A percentile compares a stretch with the other conserved stretches of the same genome.
These are phyloP conservation scores for Spinus olivaceus DNA, from an alignment of 2,797 vertebrate genomes.

Conservation along the genomic window DNA sequence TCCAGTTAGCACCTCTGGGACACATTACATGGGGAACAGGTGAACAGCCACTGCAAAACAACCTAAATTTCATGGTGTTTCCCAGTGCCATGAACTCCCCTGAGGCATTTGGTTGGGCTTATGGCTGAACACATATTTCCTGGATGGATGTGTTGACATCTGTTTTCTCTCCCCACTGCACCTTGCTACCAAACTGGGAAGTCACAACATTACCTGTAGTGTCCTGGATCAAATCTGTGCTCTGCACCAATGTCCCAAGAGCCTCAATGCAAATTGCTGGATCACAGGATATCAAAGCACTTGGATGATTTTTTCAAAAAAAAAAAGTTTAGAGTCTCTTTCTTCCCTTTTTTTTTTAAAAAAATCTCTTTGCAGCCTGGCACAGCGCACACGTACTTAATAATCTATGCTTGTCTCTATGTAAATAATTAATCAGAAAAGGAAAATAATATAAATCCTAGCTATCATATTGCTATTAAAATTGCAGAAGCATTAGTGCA, in stretches of 20 bases:
- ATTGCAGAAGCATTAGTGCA: constrained; percentile 75
- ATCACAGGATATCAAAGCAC: background rate
- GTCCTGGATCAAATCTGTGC: background rate
- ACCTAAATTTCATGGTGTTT: background rate
- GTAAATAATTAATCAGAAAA: constrained; percentile 87
- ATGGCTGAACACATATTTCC: background rate
- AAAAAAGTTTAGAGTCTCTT: background rate
- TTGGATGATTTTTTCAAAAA: background rate
- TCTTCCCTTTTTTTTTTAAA: constrained; percentile 43
- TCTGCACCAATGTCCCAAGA: background rate
- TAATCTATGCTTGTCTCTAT: constrained; percentile 71
- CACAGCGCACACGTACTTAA: constrained; percentile 57
- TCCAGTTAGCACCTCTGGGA: background rate
- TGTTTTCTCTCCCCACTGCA: background rate
- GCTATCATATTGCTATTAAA: constrained; percentile 75
- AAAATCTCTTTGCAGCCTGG: constrained; percentile 55
- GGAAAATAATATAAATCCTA: constrained; percentile 82
- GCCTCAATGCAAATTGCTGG: background rate
- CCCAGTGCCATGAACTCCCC: background rate
- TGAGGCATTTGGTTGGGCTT: background rate
- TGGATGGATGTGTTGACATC: background rate
- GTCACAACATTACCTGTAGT: background rate
- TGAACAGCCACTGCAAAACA: background rate
- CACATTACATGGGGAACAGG: rapidly evolving
- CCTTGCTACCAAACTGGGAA: background rate